Percentiles rank a stretch among this genome's conserved stretches.
Conservation (phyloP, 1,140 invertebrate species). For the Dinoponera quadriceps region DNA sequence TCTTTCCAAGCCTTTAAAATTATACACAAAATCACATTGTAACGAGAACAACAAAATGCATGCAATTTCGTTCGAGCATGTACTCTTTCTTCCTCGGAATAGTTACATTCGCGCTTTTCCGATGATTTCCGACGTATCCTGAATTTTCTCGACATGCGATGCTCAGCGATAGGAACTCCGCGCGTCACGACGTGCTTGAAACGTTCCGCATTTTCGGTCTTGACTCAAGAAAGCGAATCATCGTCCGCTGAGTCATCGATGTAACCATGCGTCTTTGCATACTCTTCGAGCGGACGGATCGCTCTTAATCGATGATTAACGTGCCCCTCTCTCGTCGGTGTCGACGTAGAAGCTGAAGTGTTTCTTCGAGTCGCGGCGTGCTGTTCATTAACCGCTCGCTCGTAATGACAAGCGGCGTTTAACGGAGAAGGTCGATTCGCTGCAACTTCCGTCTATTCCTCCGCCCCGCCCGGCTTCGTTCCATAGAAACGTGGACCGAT, state of each 20-base stretch:
- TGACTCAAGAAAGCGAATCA: conserved; percentile 41
- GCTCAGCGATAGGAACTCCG: conserved; percentile 11
- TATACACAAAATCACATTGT: not conserved
- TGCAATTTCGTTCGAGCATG: not conserved
- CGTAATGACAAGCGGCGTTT: conserved; percentile 3
- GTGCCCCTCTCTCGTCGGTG: conserved; percentile 45
- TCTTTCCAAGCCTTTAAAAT: too few species aligned
- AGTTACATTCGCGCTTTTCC: not conserved
- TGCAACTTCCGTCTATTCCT: not conserved
- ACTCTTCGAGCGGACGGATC: conserved; percentile 47
- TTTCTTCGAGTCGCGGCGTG: conserved; percentile 47
- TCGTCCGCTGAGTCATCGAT: conserved; percentile 36
- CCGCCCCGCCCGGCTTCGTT: not conserved
- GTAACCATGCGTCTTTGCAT: conserved; percentile 12
- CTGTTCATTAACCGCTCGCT: conserved; percentile 25
- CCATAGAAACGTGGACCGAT: not conserved
- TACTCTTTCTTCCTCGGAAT: not conserved
- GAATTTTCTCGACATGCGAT: not conserved
- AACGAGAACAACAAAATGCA: not conserved
- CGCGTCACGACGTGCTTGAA: not conserved
- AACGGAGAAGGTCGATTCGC: conserved; percentile 33
- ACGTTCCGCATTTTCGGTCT: conserved; percentile 33
- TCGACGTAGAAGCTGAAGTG: conserved; percentile 41
- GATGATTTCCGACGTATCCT: not conserved
- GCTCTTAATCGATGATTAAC: conserved; percentile 71